phyloP scores from a whole-genome alignment of 2,888 invertebrate genomes.

The Silvanus unidentatus region DNA sequence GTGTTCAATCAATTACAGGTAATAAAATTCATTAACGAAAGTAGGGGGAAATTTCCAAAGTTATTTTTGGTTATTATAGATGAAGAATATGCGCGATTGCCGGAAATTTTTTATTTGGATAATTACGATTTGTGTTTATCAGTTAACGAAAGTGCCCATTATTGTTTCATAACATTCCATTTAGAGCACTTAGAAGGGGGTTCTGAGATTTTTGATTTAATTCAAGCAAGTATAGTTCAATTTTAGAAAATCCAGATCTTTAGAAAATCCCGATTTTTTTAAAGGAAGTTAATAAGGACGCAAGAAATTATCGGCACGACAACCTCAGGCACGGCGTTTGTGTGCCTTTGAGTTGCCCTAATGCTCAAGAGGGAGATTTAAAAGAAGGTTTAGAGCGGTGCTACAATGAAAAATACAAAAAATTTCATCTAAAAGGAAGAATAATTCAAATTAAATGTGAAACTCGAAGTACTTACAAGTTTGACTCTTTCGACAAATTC shows the following conservation, averaged over 20 bases:
- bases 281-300: neutral
- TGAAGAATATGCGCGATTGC: slow-evolving; percentile 19
- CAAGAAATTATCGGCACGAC: slow-evolving; percentile 26
- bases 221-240: neutral
- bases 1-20: too few species aligned
- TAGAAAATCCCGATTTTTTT: too few species aligned
- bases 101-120: slow-evolving; percentile 21
- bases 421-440: slow-evolving; percentile 15
- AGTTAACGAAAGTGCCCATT: slow-evolving; percentile 15
- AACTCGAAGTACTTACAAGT: slow-evolving; percentile 9
- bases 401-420: slow-evolving; percentile 16
- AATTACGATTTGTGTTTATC: slow-evolving; percentile 24
- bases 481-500: slow-evolving; percentile 21
- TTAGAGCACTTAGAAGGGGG: slow-evolving; percentile 5
- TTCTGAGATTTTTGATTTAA: neutral
- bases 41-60: too few species aligned
- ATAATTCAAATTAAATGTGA: slow-evolving; percentile 22
- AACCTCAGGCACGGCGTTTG: slow-evolving; percentile 27
- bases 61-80: too few species aligned
- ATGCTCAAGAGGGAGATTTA: slow-evolving; percentile 2
- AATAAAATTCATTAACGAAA: too few species aligned
- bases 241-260: too few species aligned
- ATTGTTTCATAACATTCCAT: slow-evolving; percentile 17
- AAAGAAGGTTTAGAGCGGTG: slow-evolving; percentile 14
- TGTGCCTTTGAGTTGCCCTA: slow-evolving; percentile 22